Base-by-base conservation (phyloP, 2,888 invertebrate genomes). In the Notodonta ziczac region DNA sequence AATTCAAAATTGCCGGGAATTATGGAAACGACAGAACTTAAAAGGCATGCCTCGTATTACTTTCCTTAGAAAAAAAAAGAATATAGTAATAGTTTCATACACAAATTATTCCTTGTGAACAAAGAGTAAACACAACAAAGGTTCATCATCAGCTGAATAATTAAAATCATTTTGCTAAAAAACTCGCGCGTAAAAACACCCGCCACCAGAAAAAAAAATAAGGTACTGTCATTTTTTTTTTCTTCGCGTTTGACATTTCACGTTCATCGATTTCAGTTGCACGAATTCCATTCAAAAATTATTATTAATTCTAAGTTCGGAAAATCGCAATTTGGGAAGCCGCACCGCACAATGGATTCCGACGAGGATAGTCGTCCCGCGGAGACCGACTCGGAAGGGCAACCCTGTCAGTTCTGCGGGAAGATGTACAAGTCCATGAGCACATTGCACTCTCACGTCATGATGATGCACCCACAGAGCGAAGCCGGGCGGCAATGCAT, bases 391-490 rank as follows among this genome's bases (percentile, higher is more conserved):
- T 4, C 24, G 24, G 24, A 6, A 3, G 56, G 39, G 16, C 94
- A 82, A 89, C 82, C 70, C 86, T 82, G 95, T 86, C 67, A 91
- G 85, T 77, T 78, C 51, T 93, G 92, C 72, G 81, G 84, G 2
- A 91, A 89, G 70, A 71, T 78, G 2, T 93, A 91, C 69, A 91
- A 88, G 70, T 83, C 83, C 2, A 57, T 58, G 9, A 81, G 62
- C 44, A 87, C 88, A 5, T 73, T 92, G 57, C 77, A 80, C 40
- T 77, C 82, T 59, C 92, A 93, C 68, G 67, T 74, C 57, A 74
- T 77, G 48, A 77, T 87, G 44, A 88, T 87, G 69, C 91, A 91
- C 63, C 89, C 89, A 4, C 69, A 78, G 40, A 73, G 79, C 39
- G 67, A 80, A 44, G 54, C 70, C 39, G 72, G 73, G 55, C 82